Conservation (phyloP, 2,888 invertebrate species). For the Junonia oenone region DNA sequence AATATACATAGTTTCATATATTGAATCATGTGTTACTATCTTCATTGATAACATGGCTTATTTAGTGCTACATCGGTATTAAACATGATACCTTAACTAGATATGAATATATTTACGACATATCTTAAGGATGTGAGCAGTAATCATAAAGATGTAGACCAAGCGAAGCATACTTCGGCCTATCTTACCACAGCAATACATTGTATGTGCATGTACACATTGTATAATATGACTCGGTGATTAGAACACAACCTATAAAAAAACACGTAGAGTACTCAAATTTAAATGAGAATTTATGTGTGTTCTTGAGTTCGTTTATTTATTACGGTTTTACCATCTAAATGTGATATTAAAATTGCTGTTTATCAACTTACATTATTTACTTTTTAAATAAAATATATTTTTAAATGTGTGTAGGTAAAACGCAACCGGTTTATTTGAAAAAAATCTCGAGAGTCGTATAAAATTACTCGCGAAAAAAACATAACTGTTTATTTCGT, state of each 20-base stretch:
- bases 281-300: not conserved
- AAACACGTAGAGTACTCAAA: not conserved
- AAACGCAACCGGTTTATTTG: not conserved
- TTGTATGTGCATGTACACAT: not conserved
- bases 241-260: not conserved
- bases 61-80: slow-evolving; percentile 15
- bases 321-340: not conserved
- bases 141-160: slow-evolving; percentile 28
- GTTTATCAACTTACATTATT: not conserved
- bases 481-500: not conserved
- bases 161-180: slow-evolving; percentile 15
- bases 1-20: not conserved
- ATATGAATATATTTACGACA: slow-evolving; percentile 26
- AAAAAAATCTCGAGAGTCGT: not conserved
- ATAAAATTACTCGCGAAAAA: not conserved
- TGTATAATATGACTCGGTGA: not conserved
- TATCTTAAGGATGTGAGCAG: slow-evolving; percentile 26
- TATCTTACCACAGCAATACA: slow-evolving; percentile 21
- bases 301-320: not conserved
- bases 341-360: not conserved
- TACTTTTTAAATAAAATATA: not conserved
- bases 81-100: slow-evolving; percentile 23
- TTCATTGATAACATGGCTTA: slow-evolving; percentile 8
- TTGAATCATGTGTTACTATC: not conserved
- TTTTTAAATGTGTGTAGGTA: not conserved